Evolutionary conservation across 2,888 invertebrate species (phyloP).

Genomic region (Agrotis ipsilon): DNA sequence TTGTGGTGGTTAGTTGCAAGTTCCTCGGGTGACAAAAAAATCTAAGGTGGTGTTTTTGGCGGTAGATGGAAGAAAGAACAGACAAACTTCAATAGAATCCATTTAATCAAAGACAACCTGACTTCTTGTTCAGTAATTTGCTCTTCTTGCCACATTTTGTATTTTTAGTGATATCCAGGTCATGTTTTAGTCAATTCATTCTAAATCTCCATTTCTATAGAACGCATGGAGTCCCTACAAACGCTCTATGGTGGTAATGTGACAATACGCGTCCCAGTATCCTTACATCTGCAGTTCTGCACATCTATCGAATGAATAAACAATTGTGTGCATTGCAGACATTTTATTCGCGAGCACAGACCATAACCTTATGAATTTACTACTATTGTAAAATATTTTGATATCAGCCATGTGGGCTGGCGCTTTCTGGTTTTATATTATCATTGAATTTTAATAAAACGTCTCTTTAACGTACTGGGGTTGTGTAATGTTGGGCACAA

Average conservation of each 20-base stretch:
- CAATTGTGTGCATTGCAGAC: conserved; percentile 61
- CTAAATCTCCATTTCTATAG: neutral
- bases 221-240: conserved; percentile 50
- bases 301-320: conserved; percentile 68
- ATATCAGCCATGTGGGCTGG: conserved; percentile 60
- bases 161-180: neutral
- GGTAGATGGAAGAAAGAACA: too few relatives aligned
- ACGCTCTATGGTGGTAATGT: conserved; percentile 49
- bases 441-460: conserved; percentile 62
- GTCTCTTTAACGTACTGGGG: conserved; percentile 19
- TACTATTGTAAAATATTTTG: conserved; percentile 70
- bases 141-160: neutral
- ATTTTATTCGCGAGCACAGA: conserved; percentile 65
- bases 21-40: too few relatives aligned
- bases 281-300: conserved; percentile 62
- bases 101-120: neutral
- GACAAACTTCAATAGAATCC: neutral
- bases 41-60: too few relatives aligned
- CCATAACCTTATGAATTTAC: conserved; percentile 68
- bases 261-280: conserved; percentile 55
- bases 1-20: neutral
- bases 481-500: neutral
- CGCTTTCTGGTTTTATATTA: conserved; percentile 53
- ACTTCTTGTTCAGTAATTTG: too few relatives aligned
- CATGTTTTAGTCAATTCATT: neutral